Percentiles rank a stretch among this genome's conserved stretches.
Evolutionary conservation across 2,888 invertebrate genomes (phyloP).

Genomic region (Hyalella azteca): DNA sequence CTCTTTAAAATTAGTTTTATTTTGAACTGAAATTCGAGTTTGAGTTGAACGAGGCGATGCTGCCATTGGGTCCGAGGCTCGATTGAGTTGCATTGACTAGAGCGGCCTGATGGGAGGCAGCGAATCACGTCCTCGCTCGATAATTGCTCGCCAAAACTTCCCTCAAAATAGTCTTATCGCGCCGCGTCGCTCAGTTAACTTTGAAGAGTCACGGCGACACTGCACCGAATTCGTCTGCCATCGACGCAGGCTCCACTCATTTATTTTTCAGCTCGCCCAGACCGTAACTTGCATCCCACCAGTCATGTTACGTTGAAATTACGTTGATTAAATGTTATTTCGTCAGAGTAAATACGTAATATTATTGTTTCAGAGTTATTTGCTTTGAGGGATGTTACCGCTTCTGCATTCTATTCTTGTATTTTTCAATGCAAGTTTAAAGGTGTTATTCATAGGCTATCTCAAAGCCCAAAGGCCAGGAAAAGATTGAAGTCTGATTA

Average conservation of each 20-base stretch:
- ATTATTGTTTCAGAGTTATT: too few relatives aligned
- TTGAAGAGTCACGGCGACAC: conserved; percentile 24
- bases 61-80: neutral
- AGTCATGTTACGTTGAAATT: too few relatives aligned
- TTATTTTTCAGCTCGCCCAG: neutral
- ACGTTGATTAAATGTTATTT: too few relatives aligned
- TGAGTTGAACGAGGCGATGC: neutral
- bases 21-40: conserved; percentile 10
- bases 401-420: too few relatives aligned
- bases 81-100: neutral
- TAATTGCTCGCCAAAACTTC: conserved; percentile 30
- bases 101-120: conserved; percentile 4
- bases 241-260: neutral
- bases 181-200: conserved; percentile 21
- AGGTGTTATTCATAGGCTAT: too few relatives aligned
- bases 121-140: conserved; percentile 25
- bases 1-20: too few relatives aligned
- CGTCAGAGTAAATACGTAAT: too few relatives aligned
- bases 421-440: too few relatives aligned
- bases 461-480: too few relatives aligned
- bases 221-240: conserved; percentile 9
- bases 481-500: too few relatives aligned
- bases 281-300: too few relatives aligned
- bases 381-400: too few relatives aligned
- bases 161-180: conserved; percentile 23